Evolutionary conservation across 2,888 invertebrate genomes (phyloP).

Genomic region (Eudasyphora cyanicolor): DNA sequence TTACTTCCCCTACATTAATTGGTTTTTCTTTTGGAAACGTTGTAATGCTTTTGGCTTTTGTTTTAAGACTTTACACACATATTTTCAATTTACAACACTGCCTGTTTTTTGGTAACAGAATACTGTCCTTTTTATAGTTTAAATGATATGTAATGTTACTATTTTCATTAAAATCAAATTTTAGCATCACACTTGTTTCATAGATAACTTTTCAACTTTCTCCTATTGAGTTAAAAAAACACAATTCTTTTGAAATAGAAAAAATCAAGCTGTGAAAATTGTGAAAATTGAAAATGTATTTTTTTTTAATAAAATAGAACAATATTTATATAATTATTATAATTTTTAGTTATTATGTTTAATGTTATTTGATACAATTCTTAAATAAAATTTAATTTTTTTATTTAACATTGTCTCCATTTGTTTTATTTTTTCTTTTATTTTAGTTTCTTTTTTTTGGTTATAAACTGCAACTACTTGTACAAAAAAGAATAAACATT

Average conservation of each 20-base stretch:
- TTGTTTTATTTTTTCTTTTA: constrained; percentile 26
- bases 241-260: constrained; percentile 25
- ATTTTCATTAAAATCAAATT: constrained; percentile 47
- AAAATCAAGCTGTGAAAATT: constrained; percentile 65
- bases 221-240: constrained; percentile 10
- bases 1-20: neutral
- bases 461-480: constrained; percentile 59
- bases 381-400: constrained; percentile 59
- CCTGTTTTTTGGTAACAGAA: constrained; percentile 57
- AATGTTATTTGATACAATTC: constrained; percentile 64
- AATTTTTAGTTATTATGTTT: constrained; percentile 64
- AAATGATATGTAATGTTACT: constrained; percentile 26
- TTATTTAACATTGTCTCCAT: constrained; percentile 28
- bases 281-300: constrained; percentile 61
- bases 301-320: constrained; percentile 69
- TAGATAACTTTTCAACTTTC: constrained; percentile 58
- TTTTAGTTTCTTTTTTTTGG: constrained; percentile 1
- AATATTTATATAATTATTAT: constrained; percentile 63
- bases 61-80: constrained; percentile 42
- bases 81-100: constrained; percentile 59
- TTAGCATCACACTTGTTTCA: constrained; percentile 56
- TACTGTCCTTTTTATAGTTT: constrained; percentile 47
- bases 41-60: neutral
- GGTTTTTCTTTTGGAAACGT: neutral
- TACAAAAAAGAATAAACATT: constrained; percentile 53